These are phyloP conservation scores for Gavialis gangeticus DNA, from an alignment of 2,113 vertebrate genomes.

Conservation along the genomic window DNA sequence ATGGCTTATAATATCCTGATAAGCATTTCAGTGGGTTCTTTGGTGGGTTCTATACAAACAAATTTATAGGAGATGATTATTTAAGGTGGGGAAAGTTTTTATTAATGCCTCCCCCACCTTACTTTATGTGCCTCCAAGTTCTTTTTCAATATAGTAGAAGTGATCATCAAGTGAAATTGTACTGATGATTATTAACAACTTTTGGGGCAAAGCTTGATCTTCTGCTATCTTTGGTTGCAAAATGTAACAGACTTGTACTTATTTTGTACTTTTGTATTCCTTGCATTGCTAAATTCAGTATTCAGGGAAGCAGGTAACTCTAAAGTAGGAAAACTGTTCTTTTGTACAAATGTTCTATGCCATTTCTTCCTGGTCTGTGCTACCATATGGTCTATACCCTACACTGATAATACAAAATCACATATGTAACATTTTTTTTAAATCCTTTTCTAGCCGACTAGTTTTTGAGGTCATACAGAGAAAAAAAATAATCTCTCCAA, in stretches of 20 bases:
- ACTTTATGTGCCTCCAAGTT: background rate
- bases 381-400: background rate
- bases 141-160: background rate
- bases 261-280: background rate
- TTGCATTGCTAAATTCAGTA: background rate
- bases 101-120: background rate
- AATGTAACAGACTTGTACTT: background rate
- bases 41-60: background rate
- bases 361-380: background rate
- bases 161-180: background rate
- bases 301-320: background rate
- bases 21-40: background rate
- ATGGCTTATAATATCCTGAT: background rate
- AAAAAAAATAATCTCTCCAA: background rate
- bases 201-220: background rate
- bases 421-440: background rate
- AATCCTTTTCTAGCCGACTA: rapidly evolving
- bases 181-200: rapidly evolving
- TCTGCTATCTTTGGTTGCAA: background rate
- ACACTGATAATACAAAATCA: background rate
- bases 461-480: background rate
- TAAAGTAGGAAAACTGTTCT: background rate
- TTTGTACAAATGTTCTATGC: rapidly evolving
- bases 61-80: background rate
- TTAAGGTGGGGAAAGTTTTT: background rate